Base-by-base conservation (phyloP, 2,888 invertebrate species). In the Mesorhabditis spiculigera region DNA sequence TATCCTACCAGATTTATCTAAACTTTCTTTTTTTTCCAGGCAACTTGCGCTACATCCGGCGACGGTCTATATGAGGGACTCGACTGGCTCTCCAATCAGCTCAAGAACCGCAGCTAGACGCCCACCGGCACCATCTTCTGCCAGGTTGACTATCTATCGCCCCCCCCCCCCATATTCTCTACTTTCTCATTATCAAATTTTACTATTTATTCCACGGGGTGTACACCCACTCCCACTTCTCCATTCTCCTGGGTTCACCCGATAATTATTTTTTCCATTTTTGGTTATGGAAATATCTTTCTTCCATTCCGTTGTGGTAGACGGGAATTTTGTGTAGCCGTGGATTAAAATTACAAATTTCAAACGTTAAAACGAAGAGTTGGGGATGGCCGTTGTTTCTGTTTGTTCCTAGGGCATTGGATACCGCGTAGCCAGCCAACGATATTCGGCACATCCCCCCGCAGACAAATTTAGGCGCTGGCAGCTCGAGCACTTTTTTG, bases 41-140 rank as follows among this genome's bases (percentile, higher is more conserved):
- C 88, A 2, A 88, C 88, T 4, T 98, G 97, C 90, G 98, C 97
- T 89, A 97, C 97, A 82, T 94, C 94, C 87, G 97, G 97, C 82
- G 96, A 97, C 88, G 97, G 98, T 79, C 91, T 97, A 80, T 97
- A 97, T 89, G 97, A 98, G 89, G 97, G 97, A 84, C 92, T 98
- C 86, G 97, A 98, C 90, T 98, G 97, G 98, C 92, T 98, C 88
- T 95, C 95, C 89, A 96, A 95, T 90, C 94, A 95, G 90, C 91
- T 98, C 87, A 97, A 97, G 91, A 96, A 95, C 89, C 80, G 85
- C 65, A 74, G 72, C 45, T 82, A 80, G 76, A 61, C 70, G n/a
- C 10, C 8, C n/a, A 50, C 28, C 28, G 28, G 28, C 28, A 3
- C 28, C 28, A 28, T 28, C 28, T 28, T 28, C 28, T 28, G 28